Conservation (phyloP, 2,888 invertebrate species). For the Trachelus tabidus region DNA sequence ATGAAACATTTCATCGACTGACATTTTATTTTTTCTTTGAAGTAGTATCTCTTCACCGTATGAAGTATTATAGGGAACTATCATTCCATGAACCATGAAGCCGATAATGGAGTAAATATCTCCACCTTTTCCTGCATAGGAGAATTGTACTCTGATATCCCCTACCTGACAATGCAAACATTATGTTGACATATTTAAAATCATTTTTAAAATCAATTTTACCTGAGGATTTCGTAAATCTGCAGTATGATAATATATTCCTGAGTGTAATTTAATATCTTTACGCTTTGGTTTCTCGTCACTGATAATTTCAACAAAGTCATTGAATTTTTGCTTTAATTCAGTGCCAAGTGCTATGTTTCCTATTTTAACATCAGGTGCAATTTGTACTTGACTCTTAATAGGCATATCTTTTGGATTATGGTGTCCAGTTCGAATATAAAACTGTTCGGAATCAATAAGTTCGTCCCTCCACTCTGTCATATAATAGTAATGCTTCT, state of each 20-base stretch:
- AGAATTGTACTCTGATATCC: constrained; percentile 86
- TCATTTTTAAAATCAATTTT: constrained; percentile 2
- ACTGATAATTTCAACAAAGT: constrained; percentile 83
- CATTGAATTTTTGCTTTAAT: constrained; percentile 81
- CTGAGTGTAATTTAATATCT: constrained; percentile 86
- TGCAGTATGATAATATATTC: constrained; percentile 86
- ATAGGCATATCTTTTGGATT: constrained; percentile 83
- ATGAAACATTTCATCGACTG: constrained; percentile 78
- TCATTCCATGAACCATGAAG: constrained; percentile 71
- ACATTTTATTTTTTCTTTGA: constrained; percentile 78
- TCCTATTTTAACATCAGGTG: constrained; percentile 83
- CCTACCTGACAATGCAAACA: constrained; percentile 70
- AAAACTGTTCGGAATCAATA: constrained; percentile 82
- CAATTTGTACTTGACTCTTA: constrained; percentile 78
- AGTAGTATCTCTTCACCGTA: constrained; percentile 79
- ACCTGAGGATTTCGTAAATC: constrained; percentile 84
- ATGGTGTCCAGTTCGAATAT: constrained; percentile 81
- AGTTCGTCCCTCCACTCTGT: constrained; percentile 88
- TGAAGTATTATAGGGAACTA: constrained; percentile 78
- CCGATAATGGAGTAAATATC: constrained; percentile 74
- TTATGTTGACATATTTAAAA: too few species aligned
- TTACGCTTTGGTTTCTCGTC: constrained; percentile 84
- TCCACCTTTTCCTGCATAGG: constrained; percentile 80
- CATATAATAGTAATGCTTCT: constrained; percentile 83
- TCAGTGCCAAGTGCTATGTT: constrained; percentile 72